phyloP scores from a whole-genome alignment of 2,113 vertebrate species.

The Aphyosemion australe region DNA sequence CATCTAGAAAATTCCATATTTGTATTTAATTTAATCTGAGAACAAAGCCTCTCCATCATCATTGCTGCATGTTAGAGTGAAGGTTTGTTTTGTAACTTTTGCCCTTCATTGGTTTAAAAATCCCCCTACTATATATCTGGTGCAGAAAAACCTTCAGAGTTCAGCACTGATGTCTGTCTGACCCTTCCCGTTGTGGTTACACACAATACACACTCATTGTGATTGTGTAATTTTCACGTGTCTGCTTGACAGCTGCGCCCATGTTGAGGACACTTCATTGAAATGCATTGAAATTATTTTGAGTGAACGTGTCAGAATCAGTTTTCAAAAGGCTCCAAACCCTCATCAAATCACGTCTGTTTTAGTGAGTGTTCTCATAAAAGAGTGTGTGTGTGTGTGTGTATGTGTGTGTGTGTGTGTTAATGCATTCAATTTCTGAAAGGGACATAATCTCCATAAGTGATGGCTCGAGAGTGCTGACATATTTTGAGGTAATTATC shows the following conservation, averaged over 20 bases:
- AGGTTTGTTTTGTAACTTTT: not conserved
- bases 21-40: too few relatives aligned
- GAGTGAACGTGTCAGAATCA: conserved; percentile 53
- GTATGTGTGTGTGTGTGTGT: conserved; percentile 17
- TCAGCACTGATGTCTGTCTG: not conserved
- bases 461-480: conserved; percentile 49
- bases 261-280: conserved; percentile 66
- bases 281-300: conserved; percentile 68
- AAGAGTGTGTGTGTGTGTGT: conserved; percentile 14
- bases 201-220: conserved; percentile 29
- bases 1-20: too few relatives aligned
- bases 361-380: conserved; percentile 15
- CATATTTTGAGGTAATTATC: conserved; percentile 61
- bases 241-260: conserved; percentile 56
- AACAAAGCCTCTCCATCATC: too few relatives aligned
- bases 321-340: conserved; percentile 57
- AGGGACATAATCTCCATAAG: conserved; percentile 56
- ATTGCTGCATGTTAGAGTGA: too few relatives aligned
- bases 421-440: conserved; percentile 34
- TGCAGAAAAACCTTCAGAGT: not conserved
- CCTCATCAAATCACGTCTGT: conserved; percentile 32
- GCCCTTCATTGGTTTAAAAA: not conserved
- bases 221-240: conserved; percentile 13
- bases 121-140: not conserved
- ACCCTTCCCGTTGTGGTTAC: conserved; percentile 31